phyloP scores from a whole-genome alignment of 2,113 vertebrate genomes.

The Chionomys nivalis region DNA sequence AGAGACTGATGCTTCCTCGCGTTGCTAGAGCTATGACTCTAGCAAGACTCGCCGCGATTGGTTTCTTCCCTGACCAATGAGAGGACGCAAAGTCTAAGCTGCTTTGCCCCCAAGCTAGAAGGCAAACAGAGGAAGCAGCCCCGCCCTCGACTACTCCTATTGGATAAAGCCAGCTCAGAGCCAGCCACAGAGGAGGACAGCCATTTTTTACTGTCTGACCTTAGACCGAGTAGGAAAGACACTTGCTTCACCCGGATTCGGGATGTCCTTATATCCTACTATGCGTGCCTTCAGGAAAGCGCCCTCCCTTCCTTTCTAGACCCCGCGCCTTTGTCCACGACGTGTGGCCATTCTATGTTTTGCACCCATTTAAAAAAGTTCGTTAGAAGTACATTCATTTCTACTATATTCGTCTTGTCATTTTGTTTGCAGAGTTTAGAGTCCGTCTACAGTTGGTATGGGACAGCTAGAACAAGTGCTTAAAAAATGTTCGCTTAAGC shows the following conservation, averaged over 20 bases:
- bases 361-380: not conserved
- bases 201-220: not conserved
- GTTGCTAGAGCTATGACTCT: slow-evolving; percentile 71
- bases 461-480: not conserved
- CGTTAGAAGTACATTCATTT: not conserved
- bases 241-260: not conserved
- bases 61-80: not conserved
- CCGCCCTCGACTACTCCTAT: not conserved
- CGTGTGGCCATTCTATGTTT: not conserved
- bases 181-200: not conserved
- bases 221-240: accelerated
- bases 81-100: not conserved
- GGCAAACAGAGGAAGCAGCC: accelerated
- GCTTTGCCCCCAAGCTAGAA: not conserved
- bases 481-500: not conserved
- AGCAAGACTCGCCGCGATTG: not conserved
- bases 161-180: not conserved
- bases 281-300: too few relatives aligned
- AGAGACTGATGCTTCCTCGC: not conserved
- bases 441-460: not conserved
- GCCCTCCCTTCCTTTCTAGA: not conserved
- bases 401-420: not conserved
- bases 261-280: not conserved
- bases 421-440: not conserved
- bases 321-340: not conserved